Base-by-base conservation (phyloP, 2,113 vertebrate genomes). In the Eidolon helvum region DNA sequence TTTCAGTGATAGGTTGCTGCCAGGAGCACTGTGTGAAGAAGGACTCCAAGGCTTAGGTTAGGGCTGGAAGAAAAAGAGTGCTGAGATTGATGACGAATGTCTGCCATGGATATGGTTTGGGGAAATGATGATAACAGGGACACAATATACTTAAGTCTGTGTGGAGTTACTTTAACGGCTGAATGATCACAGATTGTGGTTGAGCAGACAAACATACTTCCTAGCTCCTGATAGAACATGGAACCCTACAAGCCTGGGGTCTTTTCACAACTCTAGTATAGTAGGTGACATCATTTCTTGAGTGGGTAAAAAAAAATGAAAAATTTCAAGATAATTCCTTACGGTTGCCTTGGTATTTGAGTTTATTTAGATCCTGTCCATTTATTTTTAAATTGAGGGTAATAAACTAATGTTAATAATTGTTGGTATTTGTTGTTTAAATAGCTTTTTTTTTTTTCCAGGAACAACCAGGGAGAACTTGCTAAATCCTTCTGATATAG, bases 311-410 rank as follows among this genome's bases (percentile, higher is more conserved):
- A 22, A 22, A 16, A 72, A 78, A 77, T 24, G 24, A 87, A 95
- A 50, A 68, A 15, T 78, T 18, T 43, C 74, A 91, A 85, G 53
- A 28, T 77, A 86, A 87, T 74, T 66, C 21, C 24, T 72, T 59
- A 69, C 10, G 45, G 18, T 5, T 72, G 5, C 28, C 61, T 78
- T 85, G 28, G 10, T 53, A 89, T 69, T 83, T 63, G 18, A 77
- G 43, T 61, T 95, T 95, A 86, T 96, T 95, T 95, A 77, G 45
- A 91, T 63, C 61, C 18, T 68, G 21, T 0, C 74, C 12, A 59
- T 24, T 43, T 95, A 35, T 72, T 43, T 72, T n/a, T 0, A 48
- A 66, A 69, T 45, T 57, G 26, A 92, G 22, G 16, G 10, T 63
- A 61, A 65, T 77, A 80, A 38, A 30, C 50, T 83, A 88, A 79